Conservation (phyloP, 64 coral and sea anemone species). For the Montipora efflorescens region DNA sequence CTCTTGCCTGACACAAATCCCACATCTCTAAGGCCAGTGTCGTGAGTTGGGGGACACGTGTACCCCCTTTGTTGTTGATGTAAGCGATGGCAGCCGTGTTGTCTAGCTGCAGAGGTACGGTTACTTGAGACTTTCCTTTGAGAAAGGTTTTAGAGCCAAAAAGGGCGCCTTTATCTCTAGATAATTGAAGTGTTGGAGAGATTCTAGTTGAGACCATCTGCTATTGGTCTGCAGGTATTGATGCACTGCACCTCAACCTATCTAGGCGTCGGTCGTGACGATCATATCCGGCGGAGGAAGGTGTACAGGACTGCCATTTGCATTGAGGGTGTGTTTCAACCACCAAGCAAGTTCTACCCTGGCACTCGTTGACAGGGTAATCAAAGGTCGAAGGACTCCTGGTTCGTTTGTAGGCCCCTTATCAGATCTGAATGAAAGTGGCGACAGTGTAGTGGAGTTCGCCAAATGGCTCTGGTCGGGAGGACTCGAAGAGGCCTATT, state of each 20-base stretch:
- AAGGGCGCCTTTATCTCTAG: conserved; percentile 29
- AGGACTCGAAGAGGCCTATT: conserved; percentile 35
- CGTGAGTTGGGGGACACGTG: conserved; percentile 13
- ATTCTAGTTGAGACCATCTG: background rate
- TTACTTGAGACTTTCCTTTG: conserved; percentile 16
- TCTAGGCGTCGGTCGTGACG: conserved; percentile 42
- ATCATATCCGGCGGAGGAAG: background rate
- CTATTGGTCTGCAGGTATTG: background rate
- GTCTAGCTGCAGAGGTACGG: conserved; percentile 25
- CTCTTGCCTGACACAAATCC: conserved; percentile 6
- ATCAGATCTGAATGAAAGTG: conserved; percentile 47
- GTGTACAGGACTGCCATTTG: conserved; percentile 3
- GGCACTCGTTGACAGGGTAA: too few relatives aligned
- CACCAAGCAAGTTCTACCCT: too few relatives aligned
- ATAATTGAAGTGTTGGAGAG: conserved; percentile 18
- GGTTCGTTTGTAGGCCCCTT: too few relatives aligned
- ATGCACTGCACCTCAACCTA: conserved; percentile 15
- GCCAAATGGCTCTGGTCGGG: conserved; percentile 48
- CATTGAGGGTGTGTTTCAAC: background rate
- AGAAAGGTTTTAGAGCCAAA: background rate
- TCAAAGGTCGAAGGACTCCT: too few relatives aligned
- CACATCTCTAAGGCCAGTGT: conserved; percentile 30
- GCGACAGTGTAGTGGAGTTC: conserved; percentile 52
- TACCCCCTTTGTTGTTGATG: conserved; percentile 60
- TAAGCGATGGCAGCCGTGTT: conserved; percentile 61